phyloP scores from a whole-genome alignment of 2,888 invertebrate species.

The Amphipoea oculea region DNA sequence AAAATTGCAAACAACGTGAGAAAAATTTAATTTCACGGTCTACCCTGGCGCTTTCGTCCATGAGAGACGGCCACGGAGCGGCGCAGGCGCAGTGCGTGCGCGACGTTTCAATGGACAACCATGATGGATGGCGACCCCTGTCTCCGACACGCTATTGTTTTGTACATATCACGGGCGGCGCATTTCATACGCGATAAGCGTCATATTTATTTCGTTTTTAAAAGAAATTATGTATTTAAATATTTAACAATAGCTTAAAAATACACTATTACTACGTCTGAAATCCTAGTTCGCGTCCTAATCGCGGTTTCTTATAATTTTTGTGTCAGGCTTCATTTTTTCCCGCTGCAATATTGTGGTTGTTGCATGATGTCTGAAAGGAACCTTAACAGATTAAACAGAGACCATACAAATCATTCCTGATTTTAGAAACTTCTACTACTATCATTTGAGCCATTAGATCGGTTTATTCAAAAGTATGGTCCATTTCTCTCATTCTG shows the following conservation, averaged over 20 bases:
- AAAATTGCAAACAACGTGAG: neutral
- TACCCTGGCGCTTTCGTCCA: neutral
- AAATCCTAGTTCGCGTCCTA: too few species aligned
- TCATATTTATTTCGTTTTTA: neutral
- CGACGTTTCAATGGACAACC: slow-evolving; percentile 74
- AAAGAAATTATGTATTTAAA: neutral
- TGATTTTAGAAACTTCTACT: neutral
- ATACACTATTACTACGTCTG: neutral
- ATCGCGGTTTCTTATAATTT: neutral
- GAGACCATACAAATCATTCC: neutral
- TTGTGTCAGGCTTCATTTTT: neutral
- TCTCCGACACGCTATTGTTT: slow-evolving; percentile 73
- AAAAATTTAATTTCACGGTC: neutral
- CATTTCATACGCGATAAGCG: slow-evolving; percentile 45
- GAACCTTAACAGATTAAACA: neutral
- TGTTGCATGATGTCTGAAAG: too few species aligned
- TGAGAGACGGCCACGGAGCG: slow-evolving; percentile 9
- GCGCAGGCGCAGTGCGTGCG: slow-evolving; percentile 40
- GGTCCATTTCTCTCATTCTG: neutral
- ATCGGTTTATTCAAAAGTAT: neutral
- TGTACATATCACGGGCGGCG: slow-evolving; percentile 63
- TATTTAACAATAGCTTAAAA: neutral
- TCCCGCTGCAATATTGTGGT: neutral
- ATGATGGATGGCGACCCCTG: slow-evolving; percentile 73
- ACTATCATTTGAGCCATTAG: neutral